A percentile compares a stretch with the other conserved stretches of the same genome.
Conservation (phyloP, 2,888 invertebrate genomes). For the Bibio marci region DNA sequence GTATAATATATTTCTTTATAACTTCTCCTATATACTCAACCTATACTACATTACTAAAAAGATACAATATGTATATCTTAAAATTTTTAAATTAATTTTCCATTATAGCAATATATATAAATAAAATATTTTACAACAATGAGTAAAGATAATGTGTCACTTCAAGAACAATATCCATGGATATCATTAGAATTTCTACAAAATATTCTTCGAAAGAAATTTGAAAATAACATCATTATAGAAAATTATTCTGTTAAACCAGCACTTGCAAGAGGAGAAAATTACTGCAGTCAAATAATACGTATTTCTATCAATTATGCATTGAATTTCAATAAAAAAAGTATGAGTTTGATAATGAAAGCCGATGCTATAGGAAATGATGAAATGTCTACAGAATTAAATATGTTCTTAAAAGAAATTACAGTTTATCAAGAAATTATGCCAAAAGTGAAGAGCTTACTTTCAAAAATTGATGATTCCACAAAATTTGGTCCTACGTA, state of each 20-base stretch:
- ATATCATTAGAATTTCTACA: too few relatives aligned
- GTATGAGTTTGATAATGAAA: not conserved
- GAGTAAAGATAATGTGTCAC: too few relatives aligned
- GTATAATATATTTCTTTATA: too few relatives aligned
- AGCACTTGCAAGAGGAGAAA: not conserved
- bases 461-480: constrained; percentile 21
- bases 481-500: constrained; percentile 22
- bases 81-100: too few relatives aligned
- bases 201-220: too few relatives aligned
- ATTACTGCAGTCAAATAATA: not conserved
- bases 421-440: constrained; percentile 23
- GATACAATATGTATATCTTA: too few relatives aligned
- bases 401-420: constrained; percentile 15
- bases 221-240: not conserved
- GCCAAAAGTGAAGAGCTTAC: constrained; percentile 20
- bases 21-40: too few relatives aligned
- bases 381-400: not conserved
- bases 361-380: not conserved
- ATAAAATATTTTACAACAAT: too few relatives aligned
- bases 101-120: too few relatives aligned
- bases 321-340: not conserved
- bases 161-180: too few relatives aligned
- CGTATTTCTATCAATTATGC: not conserved
- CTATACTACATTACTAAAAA: too few relatives aligned
- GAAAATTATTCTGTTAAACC: not conserved